Percentiles rank a stretch among this genome's conserved stretches.
Evolutionary conservation across 2,888 invertebrate genomes (phyloP).

Genomic region (Conistra vaccinii): DNA sequence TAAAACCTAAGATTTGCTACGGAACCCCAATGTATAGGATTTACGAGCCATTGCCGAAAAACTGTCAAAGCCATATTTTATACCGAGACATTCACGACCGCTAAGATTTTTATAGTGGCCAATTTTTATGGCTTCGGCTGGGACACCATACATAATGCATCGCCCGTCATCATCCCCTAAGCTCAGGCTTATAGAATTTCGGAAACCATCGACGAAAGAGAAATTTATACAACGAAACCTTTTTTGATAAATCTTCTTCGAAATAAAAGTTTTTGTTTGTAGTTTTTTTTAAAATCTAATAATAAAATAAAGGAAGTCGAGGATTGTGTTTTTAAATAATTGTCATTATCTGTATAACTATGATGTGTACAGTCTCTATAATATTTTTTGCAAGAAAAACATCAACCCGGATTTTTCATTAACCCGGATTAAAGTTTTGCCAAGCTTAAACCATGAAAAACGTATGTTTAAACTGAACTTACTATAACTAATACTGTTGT

Average conservation of each 20-base stretch:
- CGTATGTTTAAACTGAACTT: too few relatives aligned
- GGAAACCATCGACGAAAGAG: constrained; percentile 12
- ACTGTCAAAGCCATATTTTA: constrained; percentile 59
- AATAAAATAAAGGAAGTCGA: neutral
- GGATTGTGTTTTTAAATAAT: too few relatives aligned
- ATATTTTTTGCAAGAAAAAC: too few relatives aligned
- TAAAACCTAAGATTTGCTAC: neutral
- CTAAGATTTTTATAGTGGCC: constrained; percentile 60
- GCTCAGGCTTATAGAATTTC: constrained; percentile 59
- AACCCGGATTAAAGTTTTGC: too few relatives aligned
- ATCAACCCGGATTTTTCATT: too few relatives aligned
- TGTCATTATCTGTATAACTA: too few relatives aligned
- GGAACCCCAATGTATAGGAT: constrained; percentile 20
- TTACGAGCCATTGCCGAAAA: constrained; percentile 33
- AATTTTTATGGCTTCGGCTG: constrained; percentile 57
- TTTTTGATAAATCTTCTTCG: constrained; percentile 8
- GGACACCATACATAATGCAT: constrained; percentile 63
- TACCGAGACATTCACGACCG: constrained; percentile 37
- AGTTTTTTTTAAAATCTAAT: neutral
- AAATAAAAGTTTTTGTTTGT: constrained; percentile 12
- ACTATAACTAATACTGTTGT: too few relatives aligned
- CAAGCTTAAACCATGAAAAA: too few relatives aligned
- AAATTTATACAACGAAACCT: constrained; percentile 22
- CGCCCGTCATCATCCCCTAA: constrained; percentile 39
- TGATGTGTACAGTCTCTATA: too few relatives aligned